Evolutionary conservation across 1,140 invertebrate species (phyloP), one percentile per base, ranked within the genome.

Genomic region (Lerema accius): DNA sequence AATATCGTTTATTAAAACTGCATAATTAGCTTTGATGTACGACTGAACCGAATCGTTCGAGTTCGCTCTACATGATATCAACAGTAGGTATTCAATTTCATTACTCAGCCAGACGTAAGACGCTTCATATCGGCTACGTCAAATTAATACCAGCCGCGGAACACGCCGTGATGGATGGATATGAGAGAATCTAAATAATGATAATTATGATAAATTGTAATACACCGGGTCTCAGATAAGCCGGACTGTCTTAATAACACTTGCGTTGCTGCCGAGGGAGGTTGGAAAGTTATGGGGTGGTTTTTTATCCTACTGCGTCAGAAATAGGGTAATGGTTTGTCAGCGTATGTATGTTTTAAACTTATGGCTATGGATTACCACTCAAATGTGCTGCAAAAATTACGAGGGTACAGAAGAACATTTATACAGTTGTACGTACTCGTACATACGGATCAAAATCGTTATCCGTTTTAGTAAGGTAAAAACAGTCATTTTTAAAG

Each of bases 151-250:
- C 23, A 23, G 28, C 28, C 28, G 3, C 6, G 28, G 28, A 32
- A 32, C 28, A 4, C 11, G 16, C 4, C 16, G 17, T 55, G 50
- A 55, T 55, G 37, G 50, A 55, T 55, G 37, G 50, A 16, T 39
- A 1, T 1, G 4, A 1, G 28, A 32, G 28, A 23, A 39, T 37
- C n/a, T 53, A 53, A 53, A 40, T 53, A 40, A 15, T 39, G 16
- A 23, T 53, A 53, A 53, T 53, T 11, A 53, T 53, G 50, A 53
- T 53, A 40, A 53, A 53, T 53, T 37, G 16, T 17, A 53, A 7
- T 7, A 49, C 4, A 45, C 19, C 3, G 3, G 28, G 28, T 32
- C 4, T 7, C 28, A 5, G 28, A 32, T 7, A 32, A 32, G 28
- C 28, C 9, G 28, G 28, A 32, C 7, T 32, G 28, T 32, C 28